Base-by-base conservation (phyloP, 2,888 invertebrate species). In the Andrena camellia region DNA sequence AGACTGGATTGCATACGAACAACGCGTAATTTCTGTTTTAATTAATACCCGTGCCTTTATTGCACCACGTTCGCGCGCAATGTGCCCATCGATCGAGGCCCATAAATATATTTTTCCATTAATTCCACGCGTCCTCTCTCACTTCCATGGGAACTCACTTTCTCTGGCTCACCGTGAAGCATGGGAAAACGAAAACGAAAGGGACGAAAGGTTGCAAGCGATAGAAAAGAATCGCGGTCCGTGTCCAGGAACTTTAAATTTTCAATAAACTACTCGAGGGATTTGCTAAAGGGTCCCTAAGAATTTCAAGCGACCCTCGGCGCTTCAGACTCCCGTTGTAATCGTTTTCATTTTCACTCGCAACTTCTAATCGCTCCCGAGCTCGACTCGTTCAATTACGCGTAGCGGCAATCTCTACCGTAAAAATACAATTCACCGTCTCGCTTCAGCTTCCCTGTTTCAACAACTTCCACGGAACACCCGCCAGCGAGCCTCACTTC, bases 41-140 rank as follows among this genome's bases (percentile, higher is more conserved):
- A 57, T 77, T 64, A 74, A 74, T 64, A 54, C 31, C 76, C 35
- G 23, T 2, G 42, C 64, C 57, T 62, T 62, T 48, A 77, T 74
- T 64, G 33, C 75, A 4, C 13, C 13, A 31, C n/a, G 33, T 42
- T n/a, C 1, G 68, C 8, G 33, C 20, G 42, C 42, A 42, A 42
- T 42, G 42, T 13, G 13, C 42, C 42, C 13, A 13, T 13, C 42
- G 4, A 42, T 42, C 48, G 5, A 13, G 10, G 7, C 35, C 26
- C 7, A n/a, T 5, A 5, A 72, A 77, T 35, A 42, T 57, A 64
- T 74, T 33, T 60, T 57, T 35, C 75, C 42, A 17, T 42, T 42
- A 42, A 42, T 42, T 17, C 17, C 42, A 4, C 42, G 42, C 13
- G 17, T 42, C 42, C 42, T 4, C 13, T 17, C 13, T 17, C 17